Evolutionary conservation across 35 echinoderm and acorn worm species (phyloP).

Genomic region (Anneissia japonica): DNA sequence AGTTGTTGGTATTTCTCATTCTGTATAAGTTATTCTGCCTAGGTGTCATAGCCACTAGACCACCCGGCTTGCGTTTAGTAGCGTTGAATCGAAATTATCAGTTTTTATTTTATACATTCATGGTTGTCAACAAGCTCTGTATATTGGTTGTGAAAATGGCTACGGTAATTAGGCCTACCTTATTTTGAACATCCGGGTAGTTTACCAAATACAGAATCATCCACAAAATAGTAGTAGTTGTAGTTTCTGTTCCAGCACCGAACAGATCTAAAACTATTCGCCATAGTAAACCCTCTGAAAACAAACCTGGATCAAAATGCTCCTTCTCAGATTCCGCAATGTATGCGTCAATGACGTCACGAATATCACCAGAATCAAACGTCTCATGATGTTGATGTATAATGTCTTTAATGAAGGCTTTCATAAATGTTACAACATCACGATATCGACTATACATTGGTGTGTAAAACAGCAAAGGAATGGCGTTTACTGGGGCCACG

Average conservation of each 20-base stretch:
- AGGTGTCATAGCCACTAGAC: too few species aligned
- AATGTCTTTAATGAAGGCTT: conserved; percentile 22
- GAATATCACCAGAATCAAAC: conserved; percentile 38
- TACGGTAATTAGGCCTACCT: too few species aligned
- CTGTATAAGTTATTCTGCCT: too few species aligned
- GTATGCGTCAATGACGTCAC: conserved; percentile 59
- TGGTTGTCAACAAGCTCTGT: too few species aligned
- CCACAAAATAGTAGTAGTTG: conserved; percentile 61
- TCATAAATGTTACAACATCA: neutral
- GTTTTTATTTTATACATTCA: too few species aligned
- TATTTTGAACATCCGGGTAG: conserved; percentile 58
- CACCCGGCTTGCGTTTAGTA: too few species aligned
- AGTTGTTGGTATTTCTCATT: too few species aligned
- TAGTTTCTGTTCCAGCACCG: conserved; percentile 69
- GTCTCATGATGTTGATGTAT: conserved; percentile 24
- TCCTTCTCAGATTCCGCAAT: conserved; percentile 25
- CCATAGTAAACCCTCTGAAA: neutral
- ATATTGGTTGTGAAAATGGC: too few species aligned
- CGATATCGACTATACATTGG: neutral
- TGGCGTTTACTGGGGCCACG: neutral
- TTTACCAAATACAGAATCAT: conserved; percentile 50
- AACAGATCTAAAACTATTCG: conserved; percentile 54
- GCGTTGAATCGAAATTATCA: too few species aligned
- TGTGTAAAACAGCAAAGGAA: conserved; percentile 11
- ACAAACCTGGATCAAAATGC: conserved; percentile 8